Evolutionary conservation across 1,140 invertebrate species (phyloP), one percentile per base, ranked within the genome.

Genomic region (Eufriesea mexicana): DNA sequence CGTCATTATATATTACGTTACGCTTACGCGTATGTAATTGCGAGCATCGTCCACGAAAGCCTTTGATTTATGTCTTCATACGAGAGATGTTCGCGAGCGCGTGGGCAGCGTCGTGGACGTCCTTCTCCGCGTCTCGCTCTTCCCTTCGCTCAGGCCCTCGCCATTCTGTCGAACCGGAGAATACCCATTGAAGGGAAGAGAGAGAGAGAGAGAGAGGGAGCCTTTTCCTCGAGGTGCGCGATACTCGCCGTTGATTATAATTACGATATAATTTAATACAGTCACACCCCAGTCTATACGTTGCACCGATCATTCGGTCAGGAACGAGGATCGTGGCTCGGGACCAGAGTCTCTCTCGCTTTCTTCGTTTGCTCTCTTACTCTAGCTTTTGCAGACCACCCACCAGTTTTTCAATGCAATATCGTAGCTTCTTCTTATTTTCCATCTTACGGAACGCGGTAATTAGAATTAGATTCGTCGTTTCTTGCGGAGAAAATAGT

Each of bases 51-150:
- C 89, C 90, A 91, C 90, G 91, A 92, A 93, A 92, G 90, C 90
- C 83, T 89, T 92, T 94, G 93, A 94, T 94, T 94, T 94, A 94
- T 93, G 92, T 91, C 93, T 94, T 93, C 93, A 93, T 93, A 93
- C 86, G 83, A 80, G 79, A 85, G 84, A 89, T 79, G 91, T 75
- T 90, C 64, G 88, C 86, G 87, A 88, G 89, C 86, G 91, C 91
- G 92, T 91, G 89, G 90, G 90, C 73, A 64, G 62, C 66, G 35
- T 66, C 68, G 76, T 25, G 64, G 64, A 89, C 79, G 66, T 73
- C 77, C 62, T 79, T 81, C 78, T 2, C 28, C 7, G 2, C 28
- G 25, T 61, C 59, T 61, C 8, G 16, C 59, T 61, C 25, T 54
- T 14, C n/a, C 25, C 59, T 55, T 51, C 35, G 72, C 83, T 14